Evolutionary conservation across 92 coral and sea anemone genomes (phyloP).

Genomic region (Umimayanthus chanpuru): DNA sequence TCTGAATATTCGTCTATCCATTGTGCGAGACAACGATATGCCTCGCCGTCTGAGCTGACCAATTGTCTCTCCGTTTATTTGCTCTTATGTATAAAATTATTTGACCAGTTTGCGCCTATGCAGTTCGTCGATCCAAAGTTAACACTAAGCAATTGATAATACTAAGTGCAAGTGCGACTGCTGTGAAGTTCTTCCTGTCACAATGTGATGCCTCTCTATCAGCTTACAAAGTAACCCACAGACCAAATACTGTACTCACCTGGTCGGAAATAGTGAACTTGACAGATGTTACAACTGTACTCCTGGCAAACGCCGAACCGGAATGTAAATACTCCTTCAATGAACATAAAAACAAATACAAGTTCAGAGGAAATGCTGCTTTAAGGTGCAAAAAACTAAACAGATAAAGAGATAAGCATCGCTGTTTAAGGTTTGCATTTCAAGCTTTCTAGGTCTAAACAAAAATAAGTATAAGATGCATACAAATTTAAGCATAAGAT

Average conservation of each 20-base stretch:
- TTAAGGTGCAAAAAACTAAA: background rate
- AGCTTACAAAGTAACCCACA: too few species aligned
- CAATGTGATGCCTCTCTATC: too few species aligned
- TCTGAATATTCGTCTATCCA: background rate
- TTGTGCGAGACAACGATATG: background rate
- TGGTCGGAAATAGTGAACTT: constrained; percentile 97
- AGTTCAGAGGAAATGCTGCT: background rate
- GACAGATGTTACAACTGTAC: constrained; percentile 97
- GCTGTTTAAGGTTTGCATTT: too few species aligned
- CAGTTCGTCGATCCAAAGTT: too few species aligned
- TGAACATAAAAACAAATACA: background rate
- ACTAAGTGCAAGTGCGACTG: too few species aligned
- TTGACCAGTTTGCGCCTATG: too few species aligned
- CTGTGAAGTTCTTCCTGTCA: too few species aligned
- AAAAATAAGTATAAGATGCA: too few species aligned
- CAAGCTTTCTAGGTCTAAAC: too few species aligned
- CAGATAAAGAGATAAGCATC: background rate
- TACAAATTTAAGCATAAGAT: too few species aligned
- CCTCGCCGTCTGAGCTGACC: background rate
- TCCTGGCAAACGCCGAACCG: constrained; percentile 93
- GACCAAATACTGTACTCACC: constrained; percentile 48
- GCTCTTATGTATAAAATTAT: too few species aligned
- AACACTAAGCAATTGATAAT: too few species aligned
- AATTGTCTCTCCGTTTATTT: background rate
- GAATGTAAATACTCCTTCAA: constrained; percentile 79